These are phyloP conservation scores for Rhagoletis pomonella DNA, from an alignment of 1,140 invertebrate genomes.

Conservation along the genomic window DNA sequence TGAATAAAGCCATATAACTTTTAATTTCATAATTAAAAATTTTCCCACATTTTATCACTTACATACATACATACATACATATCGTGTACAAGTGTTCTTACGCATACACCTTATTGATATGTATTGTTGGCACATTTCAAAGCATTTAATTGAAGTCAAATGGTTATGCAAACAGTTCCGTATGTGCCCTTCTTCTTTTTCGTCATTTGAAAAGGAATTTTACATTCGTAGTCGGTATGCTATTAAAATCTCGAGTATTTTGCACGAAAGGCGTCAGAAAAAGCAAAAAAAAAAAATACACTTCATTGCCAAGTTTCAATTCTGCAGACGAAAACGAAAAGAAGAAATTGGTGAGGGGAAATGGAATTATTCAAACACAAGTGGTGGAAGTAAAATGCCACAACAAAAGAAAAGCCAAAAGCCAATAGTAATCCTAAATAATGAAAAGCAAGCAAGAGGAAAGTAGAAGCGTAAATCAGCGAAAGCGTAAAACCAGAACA, in stretches of 20 bases:
- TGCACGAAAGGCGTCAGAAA: conserved; percentile 5
- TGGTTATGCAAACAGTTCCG: conserved; percentile 33
- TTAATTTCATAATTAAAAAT: too few relatives aligned
- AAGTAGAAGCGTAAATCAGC: conserved; percentile 13
- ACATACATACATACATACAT: not conserved
- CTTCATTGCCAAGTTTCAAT: conserved; percentile 21
- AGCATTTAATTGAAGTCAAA: conserved; percentile 21
- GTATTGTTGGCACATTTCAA: not conserved
- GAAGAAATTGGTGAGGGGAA: not conserved
- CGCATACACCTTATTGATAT: not conserved
- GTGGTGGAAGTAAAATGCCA: conserved; percentile 26
- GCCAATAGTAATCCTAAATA: not conserved
- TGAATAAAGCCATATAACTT: too few relatives aligned
- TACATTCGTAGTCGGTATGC: not conserved
- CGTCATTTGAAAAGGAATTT: not conserved
- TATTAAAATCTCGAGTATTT: not conserved
- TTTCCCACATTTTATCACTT: not conserved
- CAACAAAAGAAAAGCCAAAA: not conserved
- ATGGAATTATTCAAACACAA: conserved; percentile 1
- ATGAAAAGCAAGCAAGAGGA: not conserved
- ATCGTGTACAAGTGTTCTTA: not conserved
- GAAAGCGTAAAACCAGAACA: conserved; percentile 28
- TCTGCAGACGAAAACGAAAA: not conserved
- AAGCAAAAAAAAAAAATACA: not conserved
- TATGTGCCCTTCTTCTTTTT: not conserved